Evolutionary conservation across 2,888 invertebrate species (phyloP).

Genomic region (Digitonthophagus gazella): DNA sequence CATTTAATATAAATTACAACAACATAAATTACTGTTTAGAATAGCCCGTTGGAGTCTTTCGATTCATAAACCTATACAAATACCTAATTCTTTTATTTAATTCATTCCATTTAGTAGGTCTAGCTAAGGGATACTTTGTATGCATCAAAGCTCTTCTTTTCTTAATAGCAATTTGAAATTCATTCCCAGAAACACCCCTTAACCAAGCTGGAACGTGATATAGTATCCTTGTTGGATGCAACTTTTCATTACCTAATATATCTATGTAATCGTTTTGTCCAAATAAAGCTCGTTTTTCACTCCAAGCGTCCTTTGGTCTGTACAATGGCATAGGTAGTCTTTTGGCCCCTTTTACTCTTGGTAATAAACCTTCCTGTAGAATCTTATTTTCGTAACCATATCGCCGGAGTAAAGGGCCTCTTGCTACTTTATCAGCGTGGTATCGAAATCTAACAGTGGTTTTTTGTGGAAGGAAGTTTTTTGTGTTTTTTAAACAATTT

Average conservation of each 20-base stretch:
- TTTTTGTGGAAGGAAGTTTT: conserved; percentile 44
- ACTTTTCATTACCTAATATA: conserved; percentile 79
- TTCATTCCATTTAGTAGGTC: conserved; percentile 78
- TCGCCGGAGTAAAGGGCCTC: conserved; percentile 63
- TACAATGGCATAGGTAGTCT: conserved; percentile 67
- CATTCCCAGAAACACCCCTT: conserved; percentile 82
- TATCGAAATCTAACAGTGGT: conserved; percentile 57
- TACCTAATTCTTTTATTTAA: conserved; percentile 71
- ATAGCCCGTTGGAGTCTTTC: conserved; percentile 71
- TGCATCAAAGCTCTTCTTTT: conserved; percentile 66
- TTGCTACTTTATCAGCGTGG: conserved; percentile 60
- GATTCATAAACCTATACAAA: conserved; percentile 75
- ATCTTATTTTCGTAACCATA: conserved; percentile 72
- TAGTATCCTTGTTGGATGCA: conserved; percentile 80
- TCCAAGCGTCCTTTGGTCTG: conserved; percentile 74
- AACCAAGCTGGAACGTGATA: conserved; percentile 89
- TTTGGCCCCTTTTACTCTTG: conserved; percentile 59
- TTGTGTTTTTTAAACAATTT: conserved; percentile 12
- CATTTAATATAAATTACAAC: neutral
- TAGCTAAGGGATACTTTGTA: conserved; percentile 58
- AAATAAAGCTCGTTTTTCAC: conserved; percentile 74
- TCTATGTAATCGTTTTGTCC: conserved; percentile 98
- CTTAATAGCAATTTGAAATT: conserved; percentile 73
- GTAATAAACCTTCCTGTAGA: conserved; percentile 66
- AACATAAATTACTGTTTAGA: conserved; percentile 31